Percentiles rank a stretch among this genome's conserved stretches.
These are phyloP conservation scores for Ormyrus thymus DNA, from an alignment of 2,888 invertebrate species.

Conservation along the genomic window DNA sequence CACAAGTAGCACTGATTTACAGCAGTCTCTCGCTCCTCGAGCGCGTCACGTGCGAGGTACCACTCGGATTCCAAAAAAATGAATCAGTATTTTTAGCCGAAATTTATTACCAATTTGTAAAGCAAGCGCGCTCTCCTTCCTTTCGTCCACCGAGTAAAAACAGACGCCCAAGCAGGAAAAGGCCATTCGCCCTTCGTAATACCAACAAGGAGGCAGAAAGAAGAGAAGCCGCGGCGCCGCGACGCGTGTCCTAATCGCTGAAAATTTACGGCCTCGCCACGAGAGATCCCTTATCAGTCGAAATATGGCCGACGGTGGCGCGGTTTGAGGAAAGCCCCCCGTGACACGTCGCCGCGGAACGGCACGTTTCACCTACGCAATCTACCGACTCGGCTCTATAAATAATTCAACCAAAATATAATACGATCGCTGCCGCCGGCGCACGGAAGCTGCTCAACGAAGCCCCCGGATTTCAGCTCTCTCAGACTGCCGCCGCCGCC, in stretches of 20 bases:
- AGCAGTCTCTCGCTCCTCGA: too few relatives aligned
- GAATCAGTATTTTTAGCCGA: slow-evolving; percentile 43
- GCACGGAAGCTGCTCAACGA: neutral
- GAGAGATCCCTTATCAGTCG: slow-evolving; percentile 38
- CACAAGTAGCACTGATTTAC: too few relatives aligned
- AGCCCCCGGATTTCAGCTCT: slow-evolving; percentile 48
- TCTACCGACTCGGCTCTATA: slow-evolving; percentile 64
- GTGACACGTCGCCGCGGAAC: neutral
- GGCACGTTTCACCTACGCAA: slow-evolving; percentile 53
- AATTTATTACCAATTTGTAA: slow-evolving; percentile 20
- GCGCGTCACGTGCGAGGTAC: too few relatives aligned
- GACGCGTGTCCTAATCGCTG: slow-evolving; percentile 46
- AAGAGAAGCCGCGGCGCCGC: slow-evolving; percentile 13
- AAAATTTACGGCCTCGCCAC: slow-evolving; percentile 32
- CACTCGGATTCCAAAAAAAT: slow-evolving; percentile 11
- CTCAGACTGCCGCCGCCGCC: slow-evolving; percentile 15
- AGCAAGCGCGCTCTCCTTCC: slow-evolving; percentile 19
- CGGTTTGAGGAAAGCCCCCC: slow-evolving; percentile 7
- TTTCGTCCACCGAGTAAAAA: slow-evolving; percentile 12
- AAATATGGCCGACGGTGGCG: slow-evolving; percentile 27
- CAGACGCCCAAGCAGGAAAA: slow-evolving; percentile 36
- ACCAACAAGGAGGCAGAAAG: neutral
- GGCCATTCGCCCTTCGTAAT: slow-evolving; percentile 9
- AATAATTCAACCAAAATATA: slow-evolving; percentile 73
- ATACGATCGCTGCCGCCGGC: slow-evolving; percentile 52